These are phyloP conservation scores for Spinus pinus DNA, from an alignment of 2,797 vertebrate genomes.

Conservation along the genomic window DNA sequence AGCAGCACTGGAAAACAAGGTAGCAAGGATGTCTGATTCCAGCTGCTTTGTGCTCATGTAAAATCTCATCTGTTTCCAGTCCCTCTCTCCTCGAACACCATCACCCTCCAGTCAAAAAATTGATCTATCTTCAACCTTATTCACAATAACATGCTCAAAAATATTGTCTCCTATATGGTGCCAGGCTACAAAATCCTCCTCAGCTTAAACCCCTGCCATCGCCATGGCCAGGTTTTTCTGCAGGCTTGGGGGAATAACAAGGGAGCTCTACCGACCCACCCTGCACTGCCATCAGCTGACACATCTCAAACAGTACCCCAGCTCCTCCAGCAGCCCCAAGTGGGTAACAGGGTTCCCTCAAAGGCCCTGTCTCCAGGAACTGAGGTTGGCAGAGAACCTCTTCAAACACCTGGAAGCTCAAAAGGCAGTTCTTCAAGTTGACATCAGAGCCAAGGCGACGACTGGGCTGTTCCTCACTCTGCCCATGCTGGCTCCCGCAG, in stretches of 20 bases:
- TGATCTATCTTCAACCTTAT: not conserved
- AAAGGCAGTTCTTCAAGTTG: not conserved
- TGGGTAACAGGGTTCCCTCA: not conserved
- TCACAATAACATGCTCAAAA: not conserved
- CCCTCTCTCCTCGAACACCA: not conserved
- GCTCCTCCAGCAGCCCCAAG: not conserved
- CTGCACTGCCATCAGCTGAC: not conserved
- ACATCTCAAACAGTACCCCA: not conserved
- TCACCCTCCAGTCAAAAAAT: not conserved
- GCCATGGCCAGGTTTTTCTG: not conserved
- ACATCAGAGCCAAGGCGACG: accelerated
- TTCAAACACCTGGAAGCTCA: not conserved
- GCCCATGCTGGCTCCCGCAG: not conserved
- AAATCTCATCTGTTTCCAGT: not conserved
- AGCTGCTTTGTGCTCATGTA: not conserved
- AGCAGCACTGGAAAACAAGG: not conserved
- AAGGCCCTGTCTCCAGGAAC: not conserved
- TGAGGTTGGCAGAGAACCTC: not conserved
- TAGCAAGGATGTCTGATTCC: not conserved
- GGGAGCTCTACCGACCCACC: not conserved
- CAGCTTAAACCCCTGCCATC: not conserved
- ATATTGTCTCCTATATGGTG: not conserved
- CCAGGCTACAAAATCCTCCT: not conserved
- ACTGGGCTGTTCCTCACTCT: not conserved
- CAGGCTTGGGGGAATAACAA: not conserved